These are phyloP conservation scores for Panthera tigris DNA, from an alignment of 2,113 vertebrate genomes.

Conservation along the genomic window DNA sequence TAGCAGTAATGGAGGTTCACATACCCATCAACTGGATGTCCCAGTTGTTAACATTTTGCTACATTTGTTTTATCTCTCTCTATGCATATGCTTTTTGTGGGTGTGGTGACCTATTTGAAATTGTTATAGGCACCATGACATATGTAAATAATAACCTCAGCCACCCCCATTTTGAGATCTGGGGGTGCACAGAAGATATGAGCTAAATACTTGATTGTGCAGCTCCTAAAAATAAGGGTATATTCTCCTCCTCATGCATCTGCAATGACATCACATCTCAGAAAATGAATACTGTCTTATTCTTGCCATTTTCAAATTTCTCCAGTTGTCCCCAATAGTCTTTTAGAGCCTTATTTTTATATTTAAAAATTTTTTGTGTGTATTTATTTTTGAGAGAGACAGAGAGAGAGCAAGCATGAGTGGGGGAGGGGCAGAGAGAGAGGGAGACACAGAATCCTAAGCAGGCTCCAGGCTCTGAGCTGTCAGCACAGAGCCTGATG, in stretches of 20 bases:
- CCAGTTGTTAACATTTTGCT: neutral
- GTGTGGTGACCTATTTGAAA: neutral
- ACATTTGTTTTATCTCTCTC: neutral
- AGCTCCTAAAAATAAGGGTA: neutral
- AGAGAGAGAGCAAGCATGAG: no score
- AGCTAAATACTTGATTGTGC: neutral
- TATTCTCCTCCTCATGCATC: neutral
- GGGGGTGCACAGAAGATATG: neutral
- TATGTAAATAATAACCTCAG: neutral
- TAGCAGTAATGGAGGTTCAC: neutral
- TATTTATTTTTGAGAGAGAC: no score
- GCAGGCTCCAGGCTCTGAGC: no score
- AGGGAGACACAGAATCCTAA: no score
- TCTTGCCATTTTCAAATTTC: neutral
- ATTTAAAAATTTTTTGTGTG: no score
- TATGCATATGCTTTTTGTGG: neutral
- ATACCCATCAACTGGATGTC: neutral
- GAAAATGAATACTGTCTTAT: neutral
- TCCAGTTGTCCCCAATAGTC: neutral
- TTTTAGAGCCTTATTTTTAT: neutral
- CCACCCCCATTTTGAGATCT: neutral
- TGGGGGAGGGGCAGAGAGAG: no score
- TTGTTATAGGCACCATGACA: neutral
- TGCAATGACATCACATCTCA: neutral
- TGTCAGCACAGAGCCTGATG: no score